Conservation (phyloP, 2,797 vertebrate genomes). For the Holocentrus rufus region DNA sequence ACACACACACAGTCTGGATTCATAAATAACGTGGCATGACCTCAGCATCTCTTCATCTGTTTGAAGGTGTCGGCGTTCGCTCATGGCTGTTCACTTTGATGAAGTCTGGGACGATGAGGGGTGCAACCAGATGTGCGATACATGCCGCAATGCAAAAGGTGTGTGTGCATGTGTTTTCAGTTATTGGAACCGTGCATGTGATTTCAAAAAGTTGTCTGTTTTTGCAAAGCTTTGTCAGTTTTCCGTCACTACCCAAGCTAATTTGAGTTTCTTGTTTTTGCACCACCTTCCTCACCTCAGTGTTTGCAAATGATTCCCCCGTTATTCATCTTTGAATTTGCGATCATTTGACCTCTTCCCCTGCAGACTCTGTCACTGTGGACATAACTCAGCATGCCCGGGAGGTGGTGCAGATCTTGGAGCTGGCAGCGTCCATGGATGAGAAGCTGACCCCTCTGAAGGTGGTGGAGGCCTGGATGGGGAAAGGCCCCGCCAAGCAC, state of each 20-base stretch:
- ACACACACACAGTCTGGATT: conserved; percentile 1
- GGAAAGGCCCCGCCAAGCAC: conserved; percentile 88
- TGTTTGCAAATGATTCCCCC: neutral
- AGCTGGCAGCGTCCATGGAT: conserved; percentile 83
- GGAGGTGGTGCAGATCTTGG: conserved; percentile 89
- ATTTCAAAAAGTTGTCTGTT: neutral
- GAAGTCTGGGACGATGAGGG: conserved; percentile 92
- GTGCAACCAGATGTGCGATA: conserved; percentile 94
- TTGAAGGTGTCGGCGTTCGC: conserved; percentile 90
- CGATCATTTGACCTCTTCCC: neutral
- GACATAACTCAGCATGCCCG: conserved; percentile 85
- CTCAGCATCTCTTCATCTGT: neutral
- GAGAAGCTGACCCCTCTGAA: conserved; percentile 96
- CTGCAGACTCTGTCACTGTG: conserved; percentile 77
- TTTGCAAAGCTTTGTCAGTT: too few species aligned
- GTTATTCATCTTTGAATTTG: neutral
- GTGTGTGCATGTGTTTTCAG: neutral
- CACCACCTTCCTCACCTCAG: too few species aligned
- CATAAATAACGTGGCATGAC: neutral
- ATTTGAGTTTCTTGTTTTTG: too few species aligned
- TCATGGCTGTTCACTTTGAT: conserved; percentile 94
- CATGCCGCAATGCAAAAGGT: conserved; percentile 86
- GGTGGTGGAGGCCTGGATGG: conserved; percentile 91
- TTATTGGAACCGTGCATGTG: neutral
- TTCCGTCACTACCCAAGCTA: too few species aligned